Conservation (phyloP, 1,140 invertebrate genomes). For the Drosophila kikkawai region DNA sequence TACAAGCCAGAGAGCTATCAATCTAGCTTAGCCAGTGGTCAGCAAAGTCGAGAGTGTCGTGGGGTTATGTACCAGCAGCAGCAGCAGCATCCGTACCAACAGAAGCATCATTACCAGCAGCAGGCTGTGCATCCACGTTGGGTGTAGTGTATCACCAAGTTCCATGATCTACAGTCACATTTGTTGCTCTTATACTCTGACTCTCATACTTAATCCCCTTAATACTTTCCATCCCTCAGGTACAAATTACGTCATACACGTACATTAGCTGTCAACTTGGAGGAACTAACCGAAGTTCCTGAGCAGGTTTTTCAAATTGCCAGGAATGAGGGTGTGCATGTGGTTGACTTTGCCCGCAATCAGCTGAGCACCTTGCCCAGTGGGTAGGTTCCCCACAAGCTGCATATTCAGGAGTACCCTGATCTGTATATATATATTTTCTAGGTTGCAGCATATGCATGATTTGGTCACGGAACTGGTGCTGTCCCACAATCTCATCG, state of each 20-base stretch:
- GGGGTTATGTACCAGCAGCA: conserved; percentile 23
- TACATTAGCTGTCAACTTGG: conserved; percentile 88
- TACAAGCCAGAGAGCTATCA: conserved; percentile 19
- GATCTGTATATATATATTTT: neutral
- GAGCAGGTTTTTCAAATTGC: conserved; percentile 90
- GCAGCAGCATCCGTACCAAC: conserved; percentile 19
- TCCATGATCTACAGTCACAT: conserved; percentile 4
- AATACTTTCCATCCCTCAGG: conserved; percentile 80
- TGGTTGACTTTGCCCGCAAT: conserved; percentile 93
- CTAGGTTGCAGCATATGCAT: conserved; percentile 48
- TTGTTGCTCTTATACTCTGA: neutral
- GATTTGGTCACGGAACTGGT: conserved; percentile 74
- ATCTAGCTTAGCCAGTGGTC: neutral
- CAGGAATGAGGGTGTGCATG: conserved; percentile 89
- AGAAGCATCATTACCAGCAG: conserved; percentile 20
- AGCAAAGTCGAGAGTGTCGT: neutral
- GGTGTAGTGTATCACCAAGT: conserved; percentile 73
- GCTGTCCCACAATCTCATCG: conserved; percentile 87
- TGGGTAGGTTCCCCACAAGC: conserved; percentile 86
- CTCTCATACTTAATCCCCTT: conserved; percentile 27
- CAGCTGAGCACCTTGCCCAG: conserved; percentile 88
- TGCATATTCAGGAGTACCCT: neutral
- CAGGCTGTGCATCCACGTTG: conserved; percentile 53
- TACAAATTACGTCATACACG: conserved; percentile 91
- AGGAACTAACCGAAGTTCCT: conserved; percentile 89